phyloP scores from a whole-genome alignment of 1,140 invertebrate species.

The Dreissena rostriformis region DNA sequence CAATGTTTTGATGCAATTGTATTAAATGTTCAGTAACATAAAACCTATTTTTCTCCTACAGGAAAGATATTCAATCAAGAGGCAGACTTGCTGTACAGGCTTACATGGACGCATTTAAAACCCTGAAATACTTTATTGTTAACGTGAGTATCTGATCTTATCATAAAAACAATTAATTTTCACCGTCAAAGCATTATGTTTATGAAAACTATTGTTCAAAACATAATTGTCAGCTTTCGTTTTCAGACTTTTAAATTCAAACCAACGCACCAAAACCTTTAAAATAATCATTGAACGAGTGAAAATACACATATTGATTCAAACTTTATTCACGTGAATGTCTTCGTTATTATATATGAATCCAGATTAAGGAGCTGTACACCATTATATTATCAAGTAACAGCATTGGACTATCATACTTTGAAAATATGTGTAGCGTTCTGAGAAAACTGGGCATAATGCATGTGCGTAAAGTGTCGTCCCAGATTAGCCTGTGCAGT shows the following conservation, averaged over 20 bases:
- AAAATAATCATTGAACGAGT: neutral
- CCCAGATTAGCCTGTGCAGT: too few relatives aligned
- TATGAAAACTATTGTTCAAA: neutral
- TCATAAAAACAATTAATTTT: neutral
- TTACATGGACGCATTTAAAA: slow-evolving; percentile 60
- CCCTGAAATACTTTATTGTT: slow-evolving; percentile 64
- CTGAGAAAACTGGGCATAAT: too few relatives aligned
- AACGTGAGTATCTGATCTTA: slow-evolving; percentile 56
- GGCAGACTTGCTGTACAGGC: slow-evolving; percentile 49
- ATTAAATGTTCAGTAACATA: too few relatives aligned
- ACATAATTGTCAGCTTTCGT: neutral
- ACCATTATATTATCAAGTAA: too few relatives aligned
- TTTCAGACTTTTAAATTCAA: neutral
- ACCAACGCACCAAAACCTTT: neutral
- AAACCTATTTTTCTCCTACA: slow-evolving; percentile 48
- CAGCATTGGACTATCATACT: too few relatives aligned
- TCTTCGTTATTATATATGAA: neutral
- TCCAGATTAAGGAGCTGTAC: too few relatives aligned
- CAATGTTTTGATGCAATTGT: too few relatives aligned
- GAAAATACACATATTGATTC: neutral
- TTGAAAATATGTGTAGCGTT: too few relatives aligned
- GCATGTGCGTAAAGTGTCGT: too few relatives aligned
- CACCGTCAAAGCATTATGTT: neutral
- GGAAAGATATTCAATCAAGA: slow-evolving; percentile 55
- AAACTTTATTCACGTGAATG: neutral